Conservation (phyloP, 2,113 vertebrate genomes). For the Empidonax alnorum region DNA sequence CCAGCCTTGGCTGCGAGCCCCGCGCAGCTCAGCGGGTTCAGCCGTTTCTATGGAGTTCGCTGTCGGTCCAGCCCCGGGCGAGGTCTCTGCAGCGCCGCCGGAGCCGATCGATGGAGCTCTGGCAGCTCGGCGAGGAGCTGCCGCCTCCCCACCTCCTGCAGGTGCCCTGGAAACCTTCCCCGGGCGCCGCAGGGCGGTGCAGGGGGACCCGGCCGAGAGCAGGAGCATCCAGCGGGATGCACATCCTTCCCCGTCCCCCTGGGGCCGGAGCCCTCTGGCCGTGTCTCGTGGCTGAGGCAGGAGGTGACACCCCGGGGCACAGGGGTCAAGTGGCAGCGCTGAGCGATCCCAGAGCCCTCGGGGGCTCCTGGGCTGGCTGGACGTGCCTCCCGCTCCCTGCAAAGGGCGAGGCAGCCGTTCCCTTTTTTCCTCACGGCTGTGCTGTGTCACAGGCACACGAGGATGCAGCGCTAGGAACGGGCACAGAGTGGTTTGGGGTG, state of each 20-base stretch:
- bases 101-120: not conserved
- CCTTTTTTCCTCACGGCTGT: fast-evolving
- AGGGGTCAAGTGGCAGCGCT: not conserved
- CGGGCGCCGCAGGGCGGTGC: not conserved
- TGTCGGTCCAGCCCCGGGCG: not conserved
- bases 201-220: not conserved
- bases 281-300: not conserved
- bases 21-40: not conserved
- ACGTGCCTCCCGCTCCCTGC: not conserved
- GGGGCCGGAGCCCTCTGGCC: not conserved
- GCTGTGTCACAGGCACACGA: fast-evolving
- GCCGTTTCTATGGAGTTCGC: not conserved
- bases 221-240: not conserved
- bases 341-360: not conserved
- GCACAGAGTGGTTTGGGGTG: not conserved
- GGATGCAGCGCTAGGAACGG: not conserved
- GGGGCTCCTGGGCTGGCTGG: not conserved
- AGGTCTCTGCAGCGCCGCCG: not conserved
- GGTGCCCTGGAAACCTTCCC: not conserved
- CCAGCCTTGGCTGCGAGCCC: not conserved
- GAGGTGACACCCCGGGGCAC: not conserved
- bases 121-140: not conserved
- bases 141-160: not conserved
- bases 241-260: not conserved
- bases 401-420: not conserved